phyloP scores from a whole-genome alignment of 2,888 invertebrate species.

The Lithophane socia region DNA sequence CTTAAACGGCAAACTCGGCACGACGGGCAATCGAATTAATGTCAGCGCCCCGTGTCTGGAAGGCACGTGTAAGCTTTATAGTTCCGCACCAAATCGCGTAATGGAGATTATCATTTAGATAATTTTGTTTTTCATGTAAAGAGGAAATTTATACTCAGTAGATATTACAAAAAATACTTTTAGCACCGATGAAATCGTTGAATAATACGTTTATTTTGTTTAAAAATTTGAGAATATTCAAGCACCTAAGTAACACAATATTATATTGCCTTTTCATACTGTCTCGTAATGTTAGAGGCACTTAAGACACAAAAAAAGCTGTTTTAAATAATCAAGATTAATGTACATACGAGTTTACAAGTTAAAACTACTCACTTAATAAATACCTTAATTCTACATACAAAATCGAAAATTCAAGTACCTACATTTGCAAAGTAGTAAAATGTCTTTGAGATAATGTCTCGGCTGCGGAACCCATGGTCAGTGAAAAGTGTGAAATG shows the following conservation, averaged over 20 bases:
- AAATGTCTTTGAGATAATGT: not conserved
- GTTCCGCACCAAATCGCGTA: slow-evolving; percentile 16
- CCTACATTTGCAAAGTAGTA: not conserved
- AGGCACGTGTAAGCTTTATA: slow-evolving; percentile 47
- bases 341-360: not conserved
- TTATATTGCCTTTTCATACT: not conserved
- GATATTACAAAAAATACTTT: not conserved
- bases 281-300: not conserved
- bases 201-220: not conserved
- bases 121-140: slow-evolving; percentile 7
- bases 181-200: not conserved
- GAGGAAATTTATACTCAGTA: not conserved
- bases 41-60: slow-evolving; percentile 39
- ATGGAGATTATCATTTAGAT: slow-evolving; percentile 9
- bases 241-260: not conserved
- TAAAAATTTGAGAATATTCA: not conserved
- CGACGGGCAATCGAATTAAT: slow-evolving; percentile 25
- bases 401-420: not conserved
- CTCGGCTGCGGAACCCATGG: too few species aligned
- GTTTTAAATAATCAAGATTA: not conserved
- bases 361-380: not conserved
- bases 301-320: not conserved
- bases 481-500: too few species aligned
- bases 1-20: slow-evolving; percentile 10
- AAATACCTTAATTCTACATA: not conserved